Evolutionary conservation across 1,140 invertebrate species (phyloP), one percentile per base, ranked within the genome.

Genomic region (Hylaeus anthracinus): DNA sequence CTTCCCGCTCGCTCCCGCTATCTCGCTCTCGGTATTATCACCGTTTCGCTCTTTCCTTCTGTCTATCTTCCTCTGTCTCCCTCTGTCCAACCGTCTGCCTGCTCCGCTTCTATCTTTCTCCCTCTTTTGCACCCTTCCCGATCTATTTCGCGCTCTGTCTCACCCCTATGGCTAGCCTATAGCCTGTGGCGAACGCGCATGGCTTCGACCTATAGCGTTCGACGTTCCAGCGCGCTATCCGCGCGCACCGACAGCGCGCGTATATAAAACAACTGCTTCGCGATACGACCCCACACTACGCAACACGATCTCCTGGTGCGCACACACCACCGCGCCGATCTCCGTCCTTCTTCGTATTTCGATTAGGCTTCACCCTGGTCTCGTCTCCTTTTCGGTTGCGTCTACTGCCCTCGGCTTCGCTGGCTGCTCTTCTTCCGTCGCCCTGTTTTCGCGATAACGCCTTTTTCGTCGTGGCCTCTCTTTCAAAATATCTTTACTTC

Each of bases 171-270:
- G 76, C 14, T 83, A 86, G 81, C 84, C 85, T 85, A 86, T 76
- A 86, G 85, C 84, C 85, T 69, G 81, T 79, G 85, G 86, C 86
- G 66, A 80, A 55, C 86, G 83, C 75, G 64, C 86, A 79, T 81
- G 85, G 83, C 86, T 73, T 75, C 84, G 81, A 88, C 86, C 86
- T 88, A 88, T 88, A 85, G 78, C 87, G 84, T 88, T 82, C 80
- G 82, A 87, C 81, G 85, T 85, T 75, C 86, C 76, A 71, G 39
- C 81, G 81, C 58, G 81, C 84, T 85, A 85, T 72, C 78, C 79
- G 70, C 63, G 72, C 75, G 80, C 79, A 70, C 79, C 66, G 55
- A 60, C 75, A 71, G 53, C 58, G 51, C 83, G 48, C 75, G 74
- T 86, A 81, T 85, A 81, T 80, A 82, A 85, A 86, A 48, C 75